Evolutionary conservation across 2,797 vertebrate species (phyloP).

Genomic region (Notolabrus celidotus): DNA sequence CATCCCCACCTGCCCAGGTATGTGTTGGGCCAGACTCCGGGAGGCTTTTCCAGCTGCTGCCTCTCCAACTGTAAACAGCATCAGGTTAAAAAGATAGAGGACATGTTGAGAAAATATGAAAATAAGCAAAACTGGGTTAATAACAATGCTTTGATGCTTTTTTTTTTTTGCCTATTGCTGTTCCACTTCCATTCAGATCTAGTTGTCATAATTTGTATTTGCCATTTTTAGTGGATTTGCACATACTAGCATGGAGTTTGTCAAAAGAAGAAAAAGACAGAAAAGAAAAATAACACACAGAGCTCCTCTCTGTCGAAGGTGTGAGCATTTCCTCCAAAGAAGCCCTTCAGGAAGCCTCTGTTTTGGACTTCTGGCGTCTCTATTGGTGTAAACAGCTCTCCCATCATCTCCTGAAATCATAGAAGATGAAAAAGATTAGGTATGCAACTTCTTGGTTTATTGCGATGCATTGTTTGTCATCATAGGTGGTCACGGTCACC

Average conservation of each 20-base stretch:
- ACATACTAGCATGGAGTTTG: not conserved
- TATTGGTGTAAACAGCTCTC: constrained; percentile 95
- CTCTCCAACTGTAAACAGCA: constrained; percentile 89
- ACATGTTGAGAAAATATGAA: not conserved
- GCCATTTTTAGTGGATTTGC: not conserved
- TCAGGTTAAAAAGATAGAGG: not conserved
- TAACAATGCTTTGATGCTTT: not conserved
- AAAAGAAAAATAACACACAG: constrained; percentile 86
- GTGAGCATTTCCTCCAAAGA: constrained; percentile 95
- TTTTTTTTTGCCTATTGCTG: not conserved
- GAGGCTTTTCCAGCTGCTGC: constrained; percentile 96
- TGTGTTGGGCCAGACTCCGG: constrained; percentile 95
- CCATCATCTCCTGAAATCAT: constrained; percentile 93
- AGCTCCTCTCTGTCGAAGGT: constrained; percentile 98
- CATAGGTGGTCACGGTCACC: no score
- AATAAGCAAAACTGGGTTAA: not conserved
- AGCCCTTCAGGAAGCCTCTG: constrained; percentile 97
- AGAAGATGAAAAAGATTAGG: not conserved
- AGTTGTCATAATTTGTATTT: no score
- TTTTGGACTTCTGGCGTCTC: constrained; percentile 98
- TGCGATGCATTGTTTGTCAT: not conserved
- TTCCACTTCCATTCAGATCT: not conserved
- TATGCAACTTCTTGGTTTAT: not conserved
- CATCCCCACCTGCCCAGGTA: constrained; percentile 92
- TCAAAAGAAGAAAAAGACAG: not conserved